Percentiles rank a stretch among this genome's conserved stretches.
Evolutionary conservation across 2,797 vertebrate genomes (phyloP).

Genomic region (Cephalopachus bancanus): DNA sequence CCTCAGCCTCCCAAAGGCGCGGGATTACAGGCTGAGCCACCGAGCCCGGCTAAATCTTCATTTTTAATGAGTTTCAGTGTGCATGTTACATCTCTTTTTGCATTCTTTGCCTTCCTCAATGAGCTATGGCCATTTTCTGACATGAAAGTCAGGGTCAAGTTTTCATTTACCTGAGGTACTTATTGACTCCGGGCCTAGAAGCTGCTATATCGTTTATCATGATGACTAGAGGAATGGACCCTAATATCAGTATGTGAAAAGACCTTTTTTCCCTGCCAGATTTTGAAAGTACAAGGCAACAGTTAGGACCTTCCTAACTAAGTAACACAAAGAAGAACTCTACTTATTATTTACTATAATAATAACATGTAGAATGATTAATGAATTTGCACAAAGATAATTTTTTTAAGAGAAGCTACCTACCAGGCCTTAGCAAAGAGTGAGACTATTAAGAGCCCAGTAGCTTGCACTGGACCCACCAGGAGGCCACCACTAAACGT

Average conservation of each 20-base stretch:
- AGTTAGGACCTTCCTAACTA: neutral
- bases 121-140: neutral
- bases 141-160: neutral
- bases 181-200: neutral
- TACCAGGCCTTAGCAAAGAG: neutral
- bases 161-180: neutral
- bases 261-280: neutral
- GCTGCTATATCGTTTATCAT: neutral
- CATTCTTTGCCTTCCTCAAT: neutral
- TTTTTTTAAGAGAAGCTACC: neutral
- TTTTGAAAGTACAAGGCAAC: neutral
- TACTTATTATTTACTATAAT: neutral
- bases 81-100: neutral
- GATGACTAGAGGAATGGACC: neutral
- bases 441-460: neutral
- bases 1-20: too few relatives aligned
- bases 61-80: neutral
- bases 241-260: neutral
- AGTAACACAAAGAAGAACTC: neutral
- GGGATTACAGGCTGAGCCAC: too few relatives aligned
- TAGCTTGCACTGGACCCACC: neutral
- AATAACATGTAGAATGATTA: neutral
- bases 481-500: fast-evolving
- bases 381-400: neutral
- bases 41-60: neutral